Evolutionary conservation across 2,888 invertebrate species (phyloP).

Genomic region (Chydorus sphaericus): DNA sequence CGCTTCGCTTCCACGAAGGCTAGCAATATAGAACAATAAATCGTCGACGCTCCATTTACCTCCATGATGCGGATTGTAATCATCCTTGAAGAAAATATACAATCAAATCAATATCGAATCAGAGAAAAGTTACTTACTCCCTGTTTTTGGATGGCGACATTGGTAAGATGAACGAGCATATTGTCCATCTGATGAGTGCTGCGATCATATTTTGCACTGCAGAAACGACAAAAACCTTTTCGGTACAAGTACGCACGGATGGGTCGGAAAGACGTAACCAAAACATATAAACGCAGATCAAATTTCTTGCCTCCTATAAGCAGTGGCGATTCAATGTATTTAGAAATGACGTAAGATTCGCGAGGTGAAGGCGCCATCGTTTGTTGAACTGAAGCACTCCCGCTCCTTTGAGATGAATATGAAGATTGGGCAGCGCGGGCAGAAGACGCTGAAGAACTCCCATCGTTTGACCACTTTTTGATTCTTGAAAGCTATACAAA

Average conservation of each 20-base stretch:
- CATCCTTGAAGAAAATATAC: conserved; percentile 42
- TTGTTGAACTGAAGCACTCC: conserved; percentile 48
- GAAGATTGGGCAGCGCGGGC: conserved; percentile 30
- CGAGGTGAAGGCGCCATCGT: conserved; percentile 55
- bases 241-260: conserved; percentile 84
- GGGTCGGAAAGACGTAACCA: conserved; percentile 85
- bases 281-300: conserved; percentile 77
- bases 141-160: conserved; percentile 95
- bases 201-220: conserved; percentile 69
- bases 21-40: conserved; percentile 73
- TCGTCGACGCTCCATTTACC: conserved; percentile 83
- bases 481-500: conserved; percentile 18
- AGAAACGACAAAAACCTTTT: conserved; percentile 88
- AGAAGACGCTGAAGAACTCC: background rate
- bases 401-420: conserved; percentile 77
- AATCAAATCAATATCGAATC: background rate
- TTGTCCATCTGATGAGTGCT: conserved; percentile 75
- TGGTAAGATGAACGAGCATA: conserved; percentile 88
- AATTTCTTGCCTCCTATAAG: conserved; percentile 93
- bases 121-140: conserved; percentile 42
- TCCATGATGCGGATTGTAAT: conserved; percentile 85
- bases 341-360: conserved; percentile 76
- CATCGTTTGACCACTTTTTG: conserved; percentile 15
- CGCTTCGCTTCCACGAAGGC: conserved; percentile 72
- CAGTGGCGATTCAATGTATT: conserved; percentile 83